Evolutionary conservation across 2,113 vertebrate genomes (phyloP).

Genomic region (Microtus pennsylvanicus): DNA sequence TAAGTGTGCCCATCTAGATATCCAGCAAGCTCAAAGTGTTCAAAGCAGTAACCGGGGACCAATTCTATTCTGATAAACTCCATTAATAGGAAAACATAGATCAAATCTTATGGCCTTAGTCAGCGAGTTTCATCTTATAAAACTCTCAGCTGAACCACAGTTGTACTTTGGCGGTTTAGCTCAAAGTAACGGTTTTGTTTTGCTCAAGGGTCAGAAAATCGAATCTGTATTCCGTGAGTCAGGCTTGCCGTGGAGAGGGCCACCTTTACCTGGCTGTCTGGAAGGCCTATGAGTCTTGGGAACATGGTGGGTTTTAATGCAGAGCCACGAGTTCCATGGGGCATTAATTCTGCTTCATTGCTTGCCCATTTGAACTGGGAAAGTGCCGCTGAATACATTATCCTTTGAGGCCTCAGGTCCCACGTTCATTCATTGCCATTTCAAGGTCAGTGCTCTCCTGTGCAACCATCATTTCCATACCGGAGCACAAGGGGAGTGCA

Average conservation of each 20-base stretch:
- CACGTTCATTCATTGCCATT: background rate
- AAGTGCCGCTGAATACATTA: slow-evolving; percentile 70
- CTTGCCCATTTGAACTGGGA: slow-evolving; percentile 71
- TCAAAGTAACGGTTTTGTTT: slow-evolving; percentile 68
- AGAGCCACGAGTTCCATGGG: slow-evolving; percentile 54
- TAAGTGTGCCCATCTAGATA: slow-evolving; percentile 49
- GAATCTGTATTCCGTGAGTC: slow-evolving; percentile 69
- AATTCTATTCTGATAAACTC: slow-evolving; percentile 75
- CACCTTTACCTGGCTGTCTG: slow-evolving; percentile 37
- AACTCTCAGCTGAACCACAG: slow-evolving; percentile 62
- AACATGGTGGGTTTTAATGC: slow-evolving; percentile 54
- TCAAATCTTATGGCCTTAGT: slow-evolving; percentile 73
- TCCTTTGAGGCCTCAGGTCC: background rate
- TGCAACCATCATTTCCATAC: background rate
- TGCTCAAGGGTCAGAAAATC: slow-evolving; percentile 59
- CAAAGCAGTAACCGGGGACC: slow-evolving; percentile 63
- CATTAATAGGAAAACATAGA: slow-evolving; percentile 78
- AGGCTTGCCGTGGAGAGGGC: background rate
- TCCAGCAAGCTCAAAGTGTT: slow-evolving; percentile 58
- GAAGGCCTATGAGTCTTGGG: slow-evolving; percentile 55
- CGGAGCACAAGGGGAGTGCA: background rate
- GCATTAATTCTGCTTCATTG: slow-evolving; percentile 72
- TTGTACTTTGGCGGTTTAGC: slow-evolving; percentile 57
- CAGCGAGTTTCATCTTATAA: slow-evolving; percentile 69
- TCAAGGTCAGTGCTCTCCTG: background rate